Conservation (phyloP, 2,888 invertebrate species). For the Parelbella ahira region DNA sequence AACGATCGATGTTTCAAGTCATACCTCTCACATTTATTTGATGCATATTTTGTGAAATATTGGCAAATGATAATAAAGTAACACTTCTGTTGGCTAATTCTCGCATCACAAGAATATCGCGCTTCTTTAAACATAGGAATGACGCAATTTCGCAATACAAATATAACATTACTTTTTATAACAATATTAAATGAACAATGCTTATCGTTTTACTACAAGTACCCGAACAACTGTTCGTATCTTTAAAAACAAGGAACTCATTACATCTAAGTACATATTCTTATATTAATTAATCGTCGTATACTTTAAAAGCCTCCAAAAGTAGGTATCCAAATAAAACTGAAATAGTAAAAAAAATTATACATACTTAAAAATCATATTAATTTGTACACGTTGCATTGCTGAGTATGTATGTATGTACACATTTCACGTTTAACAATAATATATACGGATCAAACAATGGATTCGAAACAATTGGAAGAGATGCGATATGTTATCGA, state of each 20-base stretch:
- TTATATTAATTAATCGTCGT: conserved; percentile 73
- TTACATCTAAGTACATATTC: conserved; percentile 77
- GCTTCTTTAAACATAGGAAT: conserved; percentile 1
- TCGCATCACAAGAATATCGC: conserved; percentile 10
- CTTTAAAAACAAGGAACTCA: conserved; percentile 66
- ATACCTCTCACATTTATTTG: conserved; percentile 27
- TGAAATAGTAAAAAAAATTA: conserved; percentile 48
- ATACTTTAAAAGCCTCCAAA: conserved; percentile 80
- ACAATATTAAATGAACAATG: conserved; percentile 19
- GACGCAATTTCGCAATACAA: conserved; percentile 8
- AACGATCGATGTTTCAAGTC: conserved; percentile 57
- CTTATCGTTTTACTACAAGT: conserved; percentile 40
- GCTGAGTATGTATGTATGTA: conserved; percentile 38
- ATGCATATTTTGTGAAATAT: conserved; percentile 13
- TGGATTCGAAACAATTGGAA: too few species aligned
- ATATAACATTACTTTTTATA: conserved; percentile 21
- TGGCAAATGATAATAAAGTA: conserved; percentile 1
- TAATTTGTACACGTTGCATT: conserved; percentile 54
- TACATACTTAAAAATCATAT: conserved; percentile 55
- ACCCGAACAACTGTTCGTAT: conserved; percentile 45
- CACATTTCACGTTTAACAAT: conserved; percentile 27
- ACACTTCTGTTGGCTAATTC: conserved; percentile 5
- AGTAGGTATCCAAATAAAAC: conserved; percentile 53
- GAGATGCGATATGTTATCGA: too few species aligned
- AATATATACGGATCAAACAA: conserved; percentile 10